Evolutionary conservation across 2,797 vertebrate species (phyloP).

Genomic region (Oreochromis grahami): DNA sequence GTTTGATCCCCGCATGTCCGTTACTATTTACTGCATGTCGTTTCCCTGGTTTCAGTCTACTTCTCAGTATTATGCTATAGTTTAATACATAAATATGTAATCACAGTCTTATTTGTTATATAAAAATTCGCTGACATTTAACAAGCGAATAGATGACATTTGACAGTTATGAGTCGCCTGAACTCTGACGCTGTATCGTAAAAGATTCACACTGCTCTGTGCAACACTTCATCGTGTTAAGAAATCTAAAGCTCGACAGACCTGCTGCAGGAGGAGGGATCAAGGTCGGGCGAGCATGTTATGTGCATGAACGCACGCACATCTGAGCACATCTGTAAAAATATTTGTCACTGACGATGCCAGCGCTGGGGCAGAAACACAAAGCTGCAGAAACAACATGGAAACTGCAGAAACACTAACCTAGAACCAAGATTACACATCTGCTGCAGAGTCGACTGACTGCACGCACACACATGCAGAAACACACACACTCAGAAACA

Average conservation of each 20-base stretch:
- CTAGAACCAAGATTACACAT: background rate
- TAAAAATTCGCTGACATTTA: background rate
- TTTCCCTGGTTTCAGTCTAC: background rate
- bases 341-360: background rate
- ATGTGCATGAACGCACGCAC: background rate
- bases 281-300: background rate
- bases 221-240: background rate
- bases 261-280: background rate
- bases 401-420: background rate
- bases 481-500: fast-evolving
- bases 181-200: background rate
- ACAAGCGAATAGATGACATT: background rate
- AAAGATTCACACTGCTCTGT: background rate
- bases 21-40: background rate
- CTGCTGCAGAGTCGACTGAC: background rate
- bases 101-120: background rate
- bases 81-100: background rate
- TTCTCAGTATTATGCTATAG: background rate
- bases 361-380: background rate
- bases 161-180: background rate
- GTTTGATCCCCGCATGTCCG: background rate
- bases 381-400: background rate
- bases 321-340: background rate
- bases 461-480: fast-evolving
- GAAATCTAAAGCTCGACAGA: background rate